Conservation (phyloP, 2,888 invertebrate species). For the Nemotelus pantherinus region DNA sequence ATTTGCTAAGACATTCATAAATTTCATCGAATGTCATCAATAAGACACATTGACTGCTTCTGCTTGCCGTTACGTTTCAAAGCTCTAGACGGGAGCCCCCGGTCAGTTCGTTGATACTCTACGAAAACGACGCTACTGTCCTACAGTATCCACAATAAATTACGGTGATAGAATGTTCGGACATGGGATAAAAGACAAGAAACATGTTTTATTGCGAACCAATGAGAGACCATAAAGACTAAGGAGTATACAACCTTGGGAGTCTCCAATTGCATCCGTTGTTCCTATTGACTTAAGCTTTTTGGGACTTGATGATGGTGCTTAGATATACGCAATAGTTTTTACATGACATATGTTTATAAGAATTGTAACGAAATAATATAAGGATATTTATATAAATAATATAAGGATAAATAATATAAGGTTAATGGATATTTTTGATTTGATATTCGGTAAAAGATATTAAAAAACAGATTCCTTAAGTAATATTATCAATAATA, state of each 20-base stretch:
- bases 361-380: no score
- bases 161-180: slow-evolving; percentile 15
- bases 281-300: neutral
- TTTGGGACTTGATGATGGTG: no score
- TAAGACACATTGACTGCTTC: slow-evolving; percentile 5
- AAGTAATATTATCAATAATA: no score
- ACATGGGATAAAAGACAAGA: slow-evolving; percentile 13
- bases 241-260: neutral
- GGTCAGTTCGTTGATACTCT: neutral
- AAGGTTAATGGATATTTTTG: no score
- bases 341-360: no score
- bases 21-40: slow-evolving; percentile 15
- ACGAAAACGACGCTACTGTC: neutral
- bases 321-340: no score
- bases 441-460: no score
- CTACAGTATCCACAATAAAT: slow-evolving; percentile 18
- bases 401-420: no score
- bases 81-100: neutral
- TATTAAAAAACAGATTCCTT: no score
- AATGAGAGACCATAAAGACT: neutral
- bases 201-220: slow-evolving; percentile 20
- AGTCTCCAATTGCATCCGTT: neutral
- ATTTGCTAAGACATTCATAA: slow-evolving; percentile 20
- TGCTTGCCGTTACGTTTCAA: neutral
- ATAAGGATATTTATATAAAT: no score